Conservation (phyloP, 2,797 vertebrate genomes). For the Pogonophryne albipinna region DNA sequence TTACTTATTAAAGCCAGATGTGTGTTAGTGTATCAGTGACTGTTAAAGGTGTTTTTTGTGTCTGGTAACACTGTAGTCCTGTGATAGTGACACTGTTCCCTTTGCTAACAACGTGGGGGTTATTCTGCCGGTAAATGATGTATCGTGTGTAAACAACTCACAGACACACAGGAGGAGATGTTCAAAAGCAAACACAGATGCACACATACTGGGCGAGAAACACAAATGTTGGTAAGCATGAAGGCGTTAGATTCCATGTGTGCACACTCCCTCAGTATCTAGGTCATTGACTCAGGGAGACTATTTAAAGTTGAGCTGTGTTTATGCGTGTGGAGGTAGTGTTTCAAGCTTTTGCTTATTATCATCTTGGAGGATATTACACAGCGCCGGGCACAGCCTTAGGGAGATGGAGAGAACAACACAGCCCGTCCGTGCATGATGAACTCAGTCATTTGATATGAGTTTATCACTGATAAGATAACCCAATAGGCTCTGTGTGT, state of each 20-base stretch:
- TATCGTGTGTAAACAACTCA: slow-evolving; percentile 48
- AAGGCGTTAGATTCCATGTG: slow-evolving; percentile 18
- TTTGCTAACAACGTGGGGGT: slow-evolving; percentile 41
- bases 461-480: too few relatives aligned
- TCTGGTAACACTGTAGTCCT: slow-evolving; percentile 30
- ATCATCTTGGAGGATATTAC: slow-evolving; percentile 37
- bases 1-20: slow-evolving; percentile 32
- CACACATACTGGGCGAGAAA: neutral
- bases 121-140: slow-evolving; percentile 65
- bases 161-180: neutral
- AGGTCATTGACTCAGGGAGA: slow-evolving; percentile 56
- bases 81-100: slow-evolving; percentile 37
- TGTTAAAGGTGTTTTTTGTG: slow-evolving; percentile 45
- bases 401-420: slow-evolving; percentile 19
- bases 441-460: too few relatives aligned
- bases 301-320: slow-evolving; percentile 56
- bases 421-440: too few relatives aligned
- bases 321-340: slow-evolving; percentile 32
- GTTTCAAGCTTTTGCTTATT: slow-evolving; percentile 42
- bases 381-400: too few relatives aligned
- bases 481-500: too few relatives aligned
- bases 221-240: slow-evolving; percentile 27
- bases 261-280: slow-evolving; percentile 42
- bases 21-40: too few relatives aligned
- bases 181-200: slow-evolving; percentile 7